These are phyloP conservation scores for Bemisia tabaci DNA, from an alignment of 1,140 invertebrate species.

Conservation along the genomic window DNA sequence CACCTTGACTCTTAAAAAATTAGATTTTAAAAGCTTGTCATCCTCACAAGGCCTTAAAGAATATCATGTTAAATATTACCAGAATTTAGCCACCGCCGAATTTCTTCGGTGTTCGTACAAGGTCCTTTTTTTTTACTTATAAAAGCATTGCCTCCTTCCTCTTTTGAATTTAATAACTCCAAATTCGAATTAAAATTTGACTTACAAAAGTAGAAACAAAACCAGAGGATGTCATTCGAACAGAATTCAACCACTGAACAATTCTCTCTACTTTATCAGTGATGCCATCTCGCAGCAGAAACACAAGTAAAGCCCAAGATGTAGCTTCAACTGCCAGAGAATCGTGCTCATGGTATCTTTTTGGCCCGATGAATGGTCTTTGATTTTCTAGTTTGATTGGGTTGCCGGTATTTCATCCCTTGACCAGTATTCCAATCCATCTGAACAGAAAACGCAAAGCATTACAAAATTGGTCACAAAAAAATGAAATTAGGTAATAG, in stretches of 20 bases:
- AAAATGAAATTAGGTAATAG: too few species aligned
- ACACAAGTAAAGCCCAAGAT: slow-evolving; percentile 42
- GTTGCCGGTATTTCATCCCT: slow-evolving; percentile 27
- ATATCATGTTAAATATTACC: neutral
- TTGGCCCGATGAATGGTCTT: slow-evolving; percentile 34
- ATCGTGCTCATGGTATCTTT: slow-evolving; percentile 31
- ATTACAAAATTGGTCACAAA: too few species aligned
- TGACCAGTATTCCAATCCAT: slow-evolving; percentile 38
- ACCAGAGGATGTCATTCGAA: slow-evolving; percentile 39
- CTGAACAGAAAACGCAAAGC: slow-evolving; percentile 27
- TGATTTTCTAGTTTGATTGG: slow-evolving; percentile 35
- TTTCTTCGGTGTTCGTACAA: neutral
- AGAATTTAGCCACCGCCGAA: too few species aligned
- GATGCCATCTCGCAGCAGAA: slow-evolving; percentile 34
- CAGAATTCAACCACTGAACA: slow-evolving; percentile 43
- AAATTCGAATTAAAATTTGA: too few species aligned
- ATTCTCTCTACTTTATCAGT: slow-evolving; percentile 32
- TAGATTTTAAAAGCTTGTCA: too few species aligned
- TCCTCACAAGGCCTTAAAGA: neutral
- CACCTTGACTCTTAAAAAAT: too few species aligned
- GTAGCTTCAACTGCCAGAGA: slow-evolving; percentile 40
- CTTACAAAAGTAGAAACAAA: slow-evolving; percentile 42
- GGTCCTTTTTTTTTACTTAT: neutral
- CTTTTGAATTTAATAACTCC: neutral
- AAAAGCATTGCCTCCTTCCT: neutral